Percentiles rank a stretch among this genome's conserved stretches.
These are phyloP conservation scores for Drosophila dives DNA, from an alignment of 2,888 invertebrate genomes.

Conservation along the genomic window DNA sequence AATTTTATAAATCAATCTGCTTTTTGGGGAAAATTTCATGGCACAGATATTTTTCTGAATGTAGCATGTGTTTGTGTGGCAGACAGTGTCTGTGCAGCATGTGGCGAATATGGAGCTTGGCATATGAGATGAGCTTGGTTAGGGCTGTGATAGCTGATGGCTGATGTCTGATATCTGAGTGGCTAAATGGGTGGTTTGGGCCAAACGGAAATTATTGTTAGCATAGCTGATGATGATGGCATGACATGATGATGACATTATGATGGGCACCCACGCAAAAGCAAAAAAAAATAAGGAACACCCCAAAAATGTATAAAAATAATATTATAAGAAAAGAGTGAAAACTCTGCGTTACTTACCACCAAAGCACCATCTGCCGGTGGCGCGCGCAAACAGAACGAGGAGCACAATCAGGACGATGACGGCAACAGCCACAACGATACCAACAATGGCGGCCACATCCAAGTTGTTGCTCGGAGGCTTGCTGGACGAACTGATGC, in stretches of 20 bases:
- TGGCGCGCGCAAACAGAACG: conserved; percentile 89
- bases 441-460: conserved; percentile 91
- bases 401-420: conserved; percentile 89
- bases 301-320: conserved; percentile 1
- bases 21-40: background rate
- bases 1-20: background rate
- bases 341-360: conserved; percentile 87
- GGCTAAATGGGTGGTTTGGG: conserved; percentile 25
- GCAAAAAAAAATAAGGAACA: conserved; percentile 25
- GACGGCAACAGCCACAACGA: conserved; percentile 89
- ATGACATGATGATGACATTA: conserved; percentile 46
- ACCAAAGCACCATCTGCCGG: conserved; percentile 94
- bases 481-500: conserved; percentile 89
- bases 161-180: conserved; percentile 20
- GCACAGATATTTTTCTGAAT: conserved; percentile 1
- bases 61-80: conserved; percentile 35
- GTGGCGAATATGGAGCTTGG: conserved; percentile 39
- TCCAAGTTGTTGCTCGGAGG: conserved; percentile 89
- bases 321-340: background rate
- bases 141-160: conserved; percentile 11
- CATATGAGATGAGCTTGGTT: conserved; percentile 37
- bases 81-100: conserved; percentile 41
- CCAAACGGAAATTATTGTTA: conserved; percentile 74
- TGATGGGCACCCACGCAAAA: conserved; percentile 64
- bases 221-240: conserved; percentile 73